phyloP scores from a whole-genome alignment of 2,113 vertebrate species.

The Pseudorhombus dupliciocellatus region DNA sequence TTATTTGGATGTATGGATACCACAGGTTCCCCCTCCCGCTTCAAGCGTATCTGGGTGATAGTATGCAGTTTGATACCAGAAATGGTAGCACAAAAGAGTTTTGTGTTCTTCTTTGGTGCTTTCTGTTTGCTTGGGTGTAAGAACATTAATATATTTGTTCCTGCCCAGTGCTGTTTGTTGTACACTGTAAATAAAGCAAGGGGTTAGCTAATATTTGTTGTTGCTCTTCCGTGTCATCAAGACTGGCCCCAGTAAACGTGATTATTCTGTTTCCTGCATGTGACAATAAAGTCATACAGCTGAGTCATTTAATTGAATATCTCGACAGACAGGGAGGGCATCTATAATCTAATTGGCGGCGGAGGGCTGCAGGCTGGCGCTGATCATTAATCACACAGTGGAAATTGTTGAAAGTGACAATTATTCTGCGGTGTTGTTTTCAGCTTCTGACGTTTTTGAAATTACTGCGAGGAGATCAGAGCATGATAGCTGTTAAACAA shows the following conservation, averaged over 20 bases:
- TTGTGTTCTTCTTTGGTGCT: too few relatives aligned
- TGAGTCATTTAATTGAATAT: constrained; percentile 19
- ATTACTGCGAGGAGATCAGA: constrained; percentile 6
- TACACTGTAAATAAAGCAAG: too few relatives aligned
- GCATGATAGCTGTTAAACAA: constrained; percentile 3
- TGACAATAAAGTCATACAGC: neutral
- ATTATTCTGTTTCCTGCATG: neutral
- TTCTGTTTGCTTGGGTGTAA: too few relatives aligned
- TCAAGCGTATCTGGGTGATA: constrained; percentile 37
- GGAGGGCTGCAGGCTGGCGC: neutral
- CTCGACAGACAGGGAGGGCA: neutral
- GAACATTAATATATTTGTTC: too few relatives aligned
- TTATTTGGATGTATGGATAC: constrained; percentile 24
- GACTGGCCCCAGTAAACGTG: too few relatives aligned
- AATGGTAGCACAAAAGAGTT: neutral
- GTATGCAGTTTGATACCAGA: neutral
- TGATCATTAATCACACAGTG: constrained; percentile 22
- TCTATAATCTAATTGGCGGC: constrained; percentile 23
- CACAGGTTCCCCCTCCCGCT: neutral
- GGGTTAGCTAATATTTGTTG: too few relatives aligned
- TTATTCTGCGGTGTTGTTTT: constrained; percentile 21
- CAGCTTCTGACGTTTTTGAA: constrained; percentile 21
- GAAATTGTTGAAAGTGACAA: constrained; percentile 12
- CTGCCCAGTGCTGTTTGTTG: too few relatives aligned
- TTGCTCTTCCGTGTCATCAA: too few relatives aligned